Evolutionary conservation across 2,888 invertebrate species (phyloP).

Genomic region (Ptilodon capucinus): DNA sequence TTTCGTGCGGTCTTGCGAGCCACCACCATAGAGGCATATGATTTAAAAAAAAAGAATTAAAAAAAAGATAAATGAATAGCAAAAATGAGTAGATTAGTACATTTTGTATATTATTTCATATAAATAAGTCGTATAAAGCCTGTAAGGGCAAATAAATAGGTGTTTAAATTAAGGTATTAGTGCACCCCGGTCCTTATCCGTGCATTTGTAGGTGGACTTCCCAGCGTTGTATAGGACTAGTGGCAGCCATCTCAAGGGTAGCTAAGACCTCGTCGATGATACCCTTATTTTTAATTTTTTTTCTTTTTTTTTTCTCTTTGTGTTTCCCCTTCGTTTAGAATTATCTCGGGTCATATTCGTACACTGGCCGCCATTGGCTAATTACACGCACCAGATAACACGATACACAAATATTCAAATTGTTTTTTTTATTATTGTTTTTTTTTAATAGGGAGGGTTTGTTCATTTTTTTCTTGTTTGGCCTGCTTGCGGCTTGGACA

Average conservation of each 20-base stretch:
- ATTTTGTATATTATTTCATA: constrained; percentile 26
- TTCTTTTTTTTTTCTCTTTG: constrained; percentile 48
- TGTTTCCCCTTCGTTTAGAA: constrained; percentile 39
- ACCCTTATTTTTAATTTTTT: constrained; percentile 45
- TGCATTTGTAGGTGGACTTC: constrained; percentile 49
- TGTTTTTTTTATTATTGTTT: constrained; percentile 39
- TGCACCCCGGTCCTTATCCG: constrained; percentile 48
- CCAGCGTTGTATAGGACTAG: constrained; percentile 71
- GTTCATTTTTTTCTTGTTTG: constrained; percentile 61
- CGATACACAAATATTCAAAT: constrained; percentile 60
- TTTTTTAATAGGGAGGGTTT: constrained; percentile 57
- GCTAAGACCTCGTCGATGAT: constrained; percentile 60
- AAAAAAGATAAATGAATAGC: constrained; percentile 38
- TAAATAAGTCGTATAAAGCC: constrained; percentile 36
- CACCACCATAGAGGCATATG: constrained; percentile 63
- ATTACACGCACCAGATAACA: constrained; percentile 69
- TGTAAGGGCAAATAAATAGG: constrained; percentile 45
- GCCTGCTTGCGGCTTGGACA: constrained; percentile 65
- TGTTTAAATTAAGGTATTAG: constrained; percentile 41
- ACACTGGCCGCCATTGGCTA: constrained; percentile 56
- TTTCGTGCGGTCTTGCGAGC: constrained; percentile 59
- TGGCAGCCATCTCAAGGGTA: constrained; percentile 57
- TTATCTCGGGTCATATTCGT: constrained; percentile 73
- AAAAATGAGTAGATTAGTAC: too few species aligned
- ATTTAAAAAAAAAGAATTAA: constrained; percentile 35